A percentile compares a stretch with the other conserved stretches of the same genome.
phyloP scores from a whole-genome alignment of 2,888 invertebrate species.

The Limulus polyphemus region DNA sequence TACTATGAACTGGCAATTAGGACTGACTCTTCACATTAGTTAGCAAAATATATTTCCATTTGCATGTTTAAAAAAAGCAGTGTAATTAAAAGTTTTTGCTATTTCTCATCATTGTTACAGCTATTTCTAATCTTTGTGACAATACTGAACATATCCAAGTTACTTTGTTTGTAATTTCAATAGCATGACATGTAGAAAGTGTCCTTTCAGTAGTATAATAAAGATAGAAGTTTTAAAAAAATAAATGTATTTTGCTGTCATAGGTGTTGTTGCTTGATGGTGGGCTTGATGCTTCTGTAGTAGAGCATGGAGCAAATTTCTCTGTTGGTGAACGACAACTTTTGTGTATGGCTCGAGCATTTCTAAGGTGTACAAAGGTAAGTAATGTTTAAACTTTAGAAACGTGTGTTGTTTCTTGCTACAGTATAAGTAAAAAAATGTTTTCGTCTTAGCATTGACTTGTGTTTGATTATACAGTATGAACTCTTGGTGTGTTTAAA shows the following conservation, averaged over 20 bases:
- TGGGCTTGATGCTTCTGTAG: slow-evolving; percentile 42
- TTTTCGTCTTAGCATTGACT: too few relatives aligned
- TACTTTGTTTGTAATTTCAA: slow-evolving; percentile 1
- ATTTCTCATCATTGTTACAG: too few relatives aligned
- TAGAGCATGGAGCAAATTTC: slow-evolving; percentile 43
- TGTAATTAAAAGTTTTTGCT: too few relatives aligned
- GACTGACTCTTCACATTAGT: too few relatives aligned
- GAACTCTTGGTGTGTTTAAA: too few relatives aligned
- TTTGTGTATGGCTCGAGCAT: slow-evolving; percentile 48
- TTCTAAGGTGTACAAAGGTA: slow-evolving; percentile 45
- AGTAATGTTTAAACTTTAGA: slow-evolving; percentile 11
- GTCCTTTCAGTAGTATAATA: not conserved
- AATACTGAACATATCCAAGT: not conserved
- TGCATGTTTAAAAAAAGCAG: too few relatives aligned
- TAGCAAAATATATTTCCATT: too few relatives aligned
- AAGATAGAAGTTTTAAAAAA: not conserved
- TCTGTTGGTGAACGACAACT: slow-evolving; percentile 50
- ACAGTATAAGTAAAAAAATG: too few relatives aligned
- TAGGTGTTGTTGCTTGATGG: slow-evolving; percentile 23
- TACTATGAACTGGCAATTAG: too few relatives aligned
- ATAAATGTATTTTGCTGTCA: not conserved
- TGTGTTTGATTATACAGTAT: too few relatives aligned
- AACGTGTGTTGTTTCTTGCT: too few relatives aligned
- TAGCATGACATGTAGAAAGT: not conserved
- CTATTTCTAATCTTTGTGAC: too few relatives aligned